Evolutionary conservation across 2,888 invertebrate genomes (phyloP), one percentile per base, ranked within the genome.

Genomic region (Caenorhabditis sp.): DNA sequence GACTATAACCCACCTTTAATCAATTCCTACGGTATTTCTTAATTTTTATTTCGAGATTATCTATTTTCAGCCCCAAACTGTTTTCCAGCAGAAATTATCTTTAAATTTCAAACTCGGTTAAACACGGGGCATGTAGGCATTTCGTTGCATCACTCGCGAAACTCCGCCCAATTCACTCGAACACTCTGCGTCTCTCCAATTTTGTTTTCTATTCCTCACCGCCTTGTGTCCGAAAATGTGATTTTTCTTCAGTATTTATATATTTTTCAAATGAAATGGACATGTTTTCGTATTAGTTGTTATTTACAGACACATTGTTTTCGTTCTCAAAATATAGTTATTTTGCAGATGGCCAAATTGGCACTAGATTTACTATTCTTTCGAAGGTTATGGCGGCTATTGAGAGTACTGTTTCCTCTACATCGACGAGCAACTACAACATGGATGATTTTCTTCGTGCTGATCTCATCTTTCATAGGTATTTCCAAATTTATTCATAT

Each of bases 341-440:
- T 17, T 27, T 56, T 56, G 1, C 61, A 59, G 63, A 82, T 82
- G 82, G 77, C 67, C 80, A 87, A 87, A 50, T 85, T 88, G 67
- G 80, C 81, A 17, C 87, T 89, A 78, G 88, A 89, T 74, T 66
- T 86, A 50, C 73, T 84, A 36, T 89, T 89, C 77, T 81, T 89
- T 67, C 88, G 87, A 71, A 82, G 90, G 52, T 88, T 90, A 70
- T 81, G 83, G 67, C 83, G 84, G 26, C 83, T 90, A 54, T 71
- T 87, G 31, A 73, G 83, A 57, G 80, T 89, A 63, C 80, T 89
- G 69, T 89, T 89, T 76, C 89, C 90, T n/a, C 58, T 73, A 10
- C 80, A 86, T 57, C 84, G 84, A 65, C 70, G 76, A 54, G 84
- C 88, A 61, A 76, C 80, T 20, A 86, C 89, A 23, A 75, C 84